A percentile compares a stretch with the other conserved stretches of the same genome.
Evolutionary conservation across 1,140 invertebrate genomes (phyloP).

Genomic region (Drosophila malerkotliana): DNA sequence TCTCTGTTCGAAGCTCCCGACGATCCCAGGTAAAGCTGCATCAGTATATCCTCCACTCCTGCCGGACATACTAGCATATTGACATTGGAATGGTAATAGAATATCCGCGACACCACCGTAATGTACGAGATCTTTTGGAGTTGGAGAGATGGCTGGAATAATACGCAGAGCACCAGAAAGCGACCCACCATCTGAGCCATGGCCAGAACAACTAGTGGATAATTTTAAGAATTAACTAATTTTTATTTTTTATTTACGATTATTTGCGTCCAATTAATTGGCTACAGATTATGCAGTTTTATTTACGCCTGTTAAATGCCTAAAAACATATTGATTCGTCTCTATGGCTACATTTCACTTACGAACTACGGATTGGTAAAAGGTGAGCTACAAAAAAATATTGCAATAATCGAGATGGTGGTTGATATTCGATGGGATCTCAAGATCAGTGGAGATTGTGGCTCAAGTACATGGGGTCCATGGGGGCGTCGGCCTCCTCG

Average conservation of each 20-base stretch:
- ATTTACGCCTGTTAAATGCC: conserved; percentile 43
- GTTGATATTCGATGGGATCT: conserved; percentile 1
- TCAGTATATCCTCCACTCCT: background rate
- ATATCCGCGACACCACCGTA: background rate
- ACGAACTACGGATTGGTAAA: conserved; percentile 27
- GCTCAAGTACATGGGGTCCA: conserved; percentile 57
- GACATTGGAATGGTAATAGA: background rate
- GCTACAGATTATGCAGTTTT: conserved; percentile 34
- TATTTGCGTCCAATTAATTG: conserved; percentile 2
- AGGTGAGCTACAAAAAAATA: conserved; percentile 61
- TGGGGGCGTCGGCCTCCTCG: conserved; percentile 74
- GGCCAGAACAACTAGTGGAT: background rate
- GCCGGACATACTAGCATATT: conserved; percentile 1
- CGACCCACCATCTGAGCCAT: background rate
- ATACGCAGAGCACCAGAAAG: background rate
- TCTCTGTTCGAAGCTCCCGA: background rate
- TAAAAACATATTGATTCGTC: conserved; percentile 22
- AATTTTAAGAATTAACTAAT: background rate
- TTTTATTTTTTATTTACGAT: background rate
- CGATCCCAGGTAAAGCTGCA: conserved; percentile 16
- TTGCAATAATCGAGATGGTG: conserved; percentile 9
- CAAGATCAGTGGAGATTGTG: conserved; percentile 46
- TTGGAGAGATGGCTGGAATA: background rate
- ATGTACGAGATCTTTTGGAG: background rate
- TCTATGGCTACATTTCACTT: conserved; percentile 41